A percentile compares a stretch with the other conserved stretches of the same genome.
Evolutionary conservation across 2,888 invertebrate species (phyloP).

Genomic region (Dynastes tityus): DNA sequence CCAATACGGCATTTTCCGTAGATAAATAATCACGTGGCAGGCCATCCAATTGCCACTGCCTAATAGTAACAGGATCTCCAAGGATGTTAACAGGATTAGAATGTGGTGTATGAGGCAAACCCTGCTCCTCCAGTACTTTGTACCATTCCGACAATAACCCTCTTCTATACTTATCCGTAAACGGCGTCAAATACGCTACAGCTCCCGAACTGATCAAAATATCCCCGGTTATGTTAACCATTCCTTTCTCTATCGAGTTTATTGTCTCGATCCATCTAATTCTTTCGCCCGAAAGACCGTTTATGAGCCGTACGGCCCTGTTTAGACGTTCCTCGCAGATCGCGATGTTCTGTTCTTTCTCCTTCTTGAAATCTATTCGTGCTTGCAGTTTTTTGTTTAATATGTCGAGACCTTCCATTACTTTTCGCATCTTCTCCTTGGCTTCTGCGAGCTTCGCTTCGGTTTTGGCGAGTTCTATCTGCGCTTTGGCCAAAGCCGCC

Average conservation of each 20-base stretch:
- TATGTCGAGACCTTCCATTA: slow-evolving; percentile 84
- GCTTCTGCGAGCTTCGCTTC: slow-evolving; percentile 80
- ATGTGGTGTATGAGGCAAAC: slow-evolving; percentile 79
- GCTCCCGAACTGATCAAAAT: slow-evolving; percentile 81
- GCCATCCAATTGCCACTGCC: slow-evolving; percentile 89
- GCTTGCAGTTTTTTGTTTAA: slow-evolving; percentile 81
- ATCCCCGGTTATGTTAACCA: slow-evolving; percentile 80
- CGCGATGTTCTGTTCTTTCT: slow-evolving; percentile 83
- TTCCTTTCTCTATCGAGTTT: slow-evolving; percentile 72
- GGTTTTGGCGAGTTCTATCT: slow-evolving; percentile 77
- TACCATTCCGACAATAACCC: slow-evolving; percentile 76
- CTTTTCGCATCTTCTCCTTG: slow-evolving; percentile 83
- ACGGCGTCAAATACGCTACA: slow-evolving; percentile 87
- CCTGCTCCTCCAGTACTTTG: slow-evolving; percentile 70
- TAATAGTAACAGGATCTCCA: slow-evolving; percentile 83
- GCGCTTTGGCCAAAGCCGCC: slow-evolving; percentile 83
- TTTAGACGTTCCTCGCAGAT: slow-evolving; percentile 85
- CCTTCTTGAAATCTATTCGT: slow-evolving; percentile 81
- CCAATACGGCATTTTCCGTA: slow-evolving; percentile 91
- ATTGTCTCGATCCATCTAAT: slow-evolving; percentile 82
- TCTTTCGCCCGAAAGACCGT: slow-evolving; percentile 73
- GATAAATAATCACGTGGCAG: slow-evolving; percentile 89
- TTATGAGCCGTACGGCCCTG: slow-evolving; percentile 79
- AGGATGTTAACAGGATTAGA: slow-evolving; percentile 80
- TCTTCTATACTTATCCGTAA: slow-evolving; percentile 78